Evolutionary conservation across 2,113 vertebrate species (phyloP).

Genomic region (Bothrops jararaca): DNA sequence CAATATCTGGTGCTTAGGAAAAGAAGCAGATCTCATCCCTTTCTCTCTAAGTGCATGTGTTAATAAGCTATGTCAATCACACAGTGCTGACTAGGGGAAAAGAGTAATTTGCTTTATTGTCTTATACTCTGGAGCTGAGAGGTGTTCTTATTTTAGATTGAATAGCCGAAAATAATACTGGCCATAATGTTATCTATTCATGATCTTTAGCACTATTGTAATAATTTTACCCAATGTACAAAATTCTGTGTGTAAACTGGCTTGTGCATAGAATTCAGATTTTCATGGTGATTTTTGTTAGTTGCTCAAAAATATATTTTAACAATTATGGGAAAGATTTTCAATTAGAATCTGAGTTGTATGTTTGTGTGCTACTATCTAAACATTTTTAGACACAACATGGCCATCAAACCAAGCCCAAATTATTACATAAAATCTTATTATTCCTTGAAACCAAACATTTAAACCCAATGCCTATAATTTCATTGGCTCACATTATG

Average conservation of each 20-base stretch:
- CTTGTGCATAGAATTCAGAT: rapidly evolving
- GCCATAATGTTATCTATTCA: background rate
- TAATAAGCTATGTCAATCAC: constrained; percentile 23
- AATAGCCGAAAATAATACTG: background rate
- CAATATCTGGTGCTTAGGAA: constrained; percentile 31
- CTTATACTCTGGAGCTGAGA: background rate
- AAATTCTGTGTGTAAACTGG: background rate
- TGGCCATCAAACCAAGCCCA: background rate
- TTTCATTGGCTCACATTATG: background rate
- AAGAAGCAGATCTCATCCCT: background rate
- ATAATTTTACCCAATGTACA: background rate
- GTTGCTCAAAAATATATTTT: background rate
- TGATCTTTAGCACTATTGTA: background rate
- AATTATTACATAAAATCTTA: background rate
- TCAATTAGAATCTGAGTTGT: background rate
- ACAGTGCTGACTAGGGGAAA: background rate
- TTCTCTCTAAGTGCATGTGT: background rate
- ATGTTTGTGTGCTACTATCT: background rate
- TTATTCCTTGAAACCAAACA: background rate
- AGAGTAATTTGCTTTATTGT: constrained; percentile 20
- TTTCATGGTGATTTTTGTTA: background rate
- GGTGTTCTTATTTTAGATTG: background rate
- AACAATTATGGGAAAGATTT: background rate
- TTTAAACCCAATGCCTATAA: background rate
- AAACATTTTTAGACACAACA: background rate